These are phyloP conservation scores for Ailuropoda melanoleuca DNA, from an alignment of 2,113 vertebrate genomes.

Conservation along the genomic window DNA sequence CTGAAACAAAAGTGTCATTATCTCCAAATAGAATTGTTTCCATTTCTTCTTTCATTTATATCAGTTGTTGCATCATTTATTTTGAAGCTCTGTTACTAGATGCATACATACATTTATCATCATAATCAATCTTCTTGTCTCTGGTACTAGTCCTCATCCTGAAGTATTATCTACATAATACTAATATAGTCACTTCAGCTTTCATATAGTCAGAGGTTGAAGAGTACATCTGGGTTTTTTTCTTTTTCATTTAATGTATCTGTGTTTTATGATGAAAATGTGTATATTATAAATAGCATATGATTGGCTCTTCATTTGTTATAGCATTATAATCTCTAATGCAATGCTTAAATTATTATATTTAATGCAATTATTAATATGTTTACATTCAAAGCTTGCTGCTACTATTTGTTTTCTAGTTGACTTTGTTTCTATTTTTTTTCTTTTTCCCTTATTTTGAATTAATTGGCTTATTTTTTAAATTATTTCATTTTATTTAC, in stretches of 20 bases:
- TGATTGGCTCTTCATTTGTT: not conserved
- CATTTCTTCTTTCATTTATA: not conserved
- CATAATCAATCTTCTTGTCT: not conserved
- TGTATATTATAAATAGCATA: not conserved
- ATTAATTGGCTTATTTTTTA: not conserved
- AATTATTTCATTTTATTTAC: not conserved
- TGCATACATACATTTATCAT: not conserved
- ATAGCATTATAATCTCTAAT: not conserved
- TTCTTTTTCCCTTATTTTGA: not conserved
- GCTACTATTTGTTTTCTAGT: not conserved
- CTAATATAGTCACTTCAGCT: not conserved
- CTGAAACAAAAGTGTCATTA: not conserved
- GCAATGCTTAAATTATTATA: not conserved
- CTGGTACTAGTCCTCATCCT: not conserved
- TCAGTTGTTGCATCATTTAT: not conserved
- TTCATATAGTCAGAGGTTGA: not conserved
- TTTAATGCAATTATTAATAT: not conserved
- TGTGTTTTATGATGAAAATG: not conserved
- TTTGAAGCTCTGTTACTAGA: not conserved
- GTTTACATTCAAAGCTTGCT: not conserved
- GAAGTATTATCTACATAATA: not conserved
- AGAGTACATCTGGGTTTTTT: not conserved
- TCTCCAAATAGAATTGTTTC: not conserved
- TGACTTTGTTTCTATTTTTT: not conserved
- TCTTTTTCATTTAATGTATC: not conserved